Evolutionary conservation across 2,113 vertebrate species (phyloP), one percentile per base, ranked within the genome.

Genomic region (Lamprologus ornatipinnis): DNA sequence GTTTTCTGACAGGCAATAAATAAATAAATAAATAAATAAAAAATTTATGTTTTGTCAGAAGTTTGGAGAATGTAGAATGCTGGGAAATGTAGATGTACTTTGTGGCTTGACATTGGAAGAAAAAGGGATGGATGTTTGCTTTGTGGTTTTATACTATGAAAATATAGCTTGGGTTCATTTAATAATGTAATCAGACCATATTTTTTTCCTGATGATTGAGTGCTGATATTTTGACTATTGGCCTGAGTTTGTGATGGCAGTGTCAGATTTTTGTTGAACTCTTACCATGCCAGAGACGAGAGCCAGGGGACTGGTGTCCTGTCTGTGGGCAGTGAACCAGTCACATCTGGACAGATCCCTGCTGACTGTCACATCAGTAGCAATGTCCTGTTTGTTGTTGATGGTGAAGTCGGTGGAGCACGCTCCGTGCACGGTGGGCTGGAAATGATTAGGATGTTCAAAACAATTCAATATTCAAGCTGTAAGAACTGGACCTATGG

Each of bases 351-450:
- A 95, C 88, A 99, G 96, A 88, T 98, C 95, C 55, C 98, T 97
- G 45, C 78, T 96, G 31, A 97, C 91, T 9, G 96, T 96, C 87
- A 98, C 95, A 54, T 97, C 97, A 11, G 97, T 97, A 15, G 96
- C 96, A 53, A 93, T 88, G 55, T 95, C 96, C 86, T 96, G 96
- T 88, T 94, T 96, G 58, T 91, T 80, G 79, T 96, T 96, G 80
- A 97, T 87, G 1, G 92, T 96, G 53, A 97, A 78, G 35, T 97
- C 93, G 9, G 96, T 98, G 80, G 96, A 80, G 86, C 98, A 99
- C 49, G 96, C 95, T 75, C 98, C 98, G 0, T 98, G 97, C 11
- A 98, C 94, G 0, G 97, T 98, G 83, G 97, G 93, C 98, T 99
- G 88, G 57, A 89, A 86, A 85, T n/a, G 5, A 93, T 63, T 47